A percentile compares a stretch with the other conserved stretches of the same genome.
phyloP scores from a whole-genome alignment of 1,140 invertebrate species.

The Aphis gossypii region DNA sequence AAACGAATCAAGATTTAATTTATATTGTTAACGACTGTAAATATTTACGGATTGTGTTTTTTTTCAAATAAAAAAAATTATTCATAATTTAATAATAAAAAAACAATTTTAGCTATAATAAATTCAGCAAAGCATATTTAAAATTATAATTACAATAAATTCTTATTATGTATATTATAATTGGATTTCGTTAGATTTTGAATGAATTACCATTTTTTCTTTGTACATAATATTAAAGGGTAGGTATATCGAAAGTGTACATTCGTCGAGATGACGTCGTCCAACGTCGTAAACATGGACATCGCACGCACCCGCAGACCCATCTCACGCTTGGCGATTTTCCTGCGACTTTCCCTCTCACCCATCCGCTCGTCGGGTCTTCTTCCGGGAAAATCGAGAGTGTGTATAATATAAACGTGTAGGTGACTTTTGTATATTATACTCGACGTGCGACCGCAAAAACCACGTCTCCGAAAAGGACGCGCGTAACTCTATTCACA shows the following conservation, averaged over 20 bases:
- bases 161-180: not conserved
- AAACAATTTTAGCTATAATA: too few species aligned
- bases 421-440: not conserved
- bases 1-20: not conserved
- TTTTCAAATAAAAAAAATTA: not conserved
- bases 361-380: not conserved
- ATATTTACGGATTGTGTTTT: not conserved
- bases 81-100: not conserved
- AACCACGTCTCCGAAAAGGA: conserved; percentile 31
- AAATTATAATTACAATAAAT: not conserved
- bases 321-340: not conserved
- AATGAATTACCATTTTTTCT: too few species aligned
- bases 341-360: not conserved
- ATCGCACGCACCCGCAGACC: too few species aligned
- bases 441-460: not conserved
- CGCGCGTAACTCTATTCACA: not conserved
- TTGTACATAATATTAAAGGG: too few species aligned
- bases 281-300: not conserved
- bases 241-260: too few species aligned
- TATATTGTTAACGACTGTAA: not conserved
- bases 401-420: not conserved
- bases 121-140: not conserved
- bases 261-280: too few species aligned
- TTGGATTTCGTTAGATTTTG: too few species aligned
- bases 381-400: not conserved